Conservation (phyloP, 2,888 invertebrate species). For the Heliconius ismenius region DNA sequence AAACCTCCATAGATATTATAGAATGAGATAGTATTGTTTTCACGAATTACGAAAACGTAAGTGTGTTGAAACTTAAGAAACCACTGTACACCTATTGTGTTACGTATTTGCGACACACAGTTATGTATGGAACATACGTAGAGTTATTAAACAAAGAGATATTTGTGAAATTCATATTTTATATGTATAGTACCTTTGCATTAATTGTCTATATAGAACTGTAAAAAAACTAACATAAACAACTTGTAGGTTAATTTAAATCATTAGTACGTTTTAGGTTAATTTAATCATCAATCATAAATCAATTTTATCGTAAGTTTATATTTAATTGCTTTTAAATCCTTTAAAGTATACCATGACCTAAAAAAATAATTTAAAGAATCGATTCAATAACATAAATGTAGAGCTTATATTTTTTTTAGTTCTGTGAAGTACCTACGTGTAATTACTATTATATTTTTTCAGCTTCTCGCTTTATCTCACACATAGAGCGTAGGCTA, state of each 20-base stretch:
- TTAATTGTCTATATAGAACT: background rate
- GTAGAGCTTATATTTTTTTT: background rate
- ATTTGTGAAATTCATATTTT: conserved; percentile 4
- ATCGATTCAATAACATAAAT: background rate
- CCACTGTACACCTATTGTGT: conserved; percentile 46
- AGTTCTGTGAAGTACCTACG: background rate
- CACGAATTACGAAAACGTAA: conserved; percentile 46
- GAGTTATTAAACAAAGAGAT: conserved; percentile 33
- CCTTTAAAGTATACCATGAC: background rate
- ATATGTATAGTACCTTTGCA: background rate
- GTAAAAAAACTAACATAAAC: background rate
- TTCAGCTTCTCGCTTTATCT: no score
- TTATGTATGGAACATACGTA: conserved; percentile 42
- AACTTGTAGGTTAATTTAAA: background rate
- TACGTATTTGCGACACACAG: conserved; percentile 47
- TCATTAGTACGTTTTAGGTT: background rate
- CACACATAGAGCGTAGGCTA: no score
- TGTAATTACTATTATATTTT: no score
- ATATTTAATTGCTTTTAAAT: background rate
- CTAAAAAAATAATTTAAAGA: background rate
- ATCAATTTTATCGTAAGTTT: background rate
- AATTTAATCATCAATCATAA: background rate
- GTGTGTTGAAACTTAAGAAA: conserved; percentile 46
- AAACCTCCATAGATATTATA: background rate
- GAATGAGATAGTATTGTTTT: conserved; percentile 44